phyloP scores from a whole-genome alignment of 2,113 vertebrate species.

The Podilymbus podiceps region DNA sequence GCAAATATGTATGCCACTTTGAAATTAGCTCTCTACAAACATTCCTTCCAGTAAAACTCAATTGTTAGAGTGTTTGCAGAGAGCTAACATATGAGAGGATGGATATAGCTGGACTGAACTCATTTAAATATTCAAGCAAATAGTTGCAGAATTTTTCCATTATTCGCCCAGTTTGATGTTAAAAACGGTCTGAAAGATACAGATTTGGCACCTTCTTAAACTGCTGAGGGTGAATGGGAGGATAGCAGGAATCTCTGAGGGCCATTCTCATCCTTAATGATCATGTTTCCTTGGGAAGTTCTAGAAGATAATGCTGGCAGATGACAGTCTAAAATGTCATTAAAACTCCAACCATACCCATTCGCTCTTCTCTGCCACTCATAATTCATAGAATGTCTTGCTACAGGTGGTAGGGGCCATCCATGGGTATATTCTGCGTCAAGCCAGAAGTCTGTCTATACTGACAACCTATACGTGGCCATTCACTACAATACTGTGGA shows the following conservation, averaged over 20 bases:
- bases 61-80: conserved; percentile 48
- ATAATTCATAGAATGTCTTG: background rate
- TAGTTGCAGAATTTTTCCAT: background rate
- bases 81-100: background rate
- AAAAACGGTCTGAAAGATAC: background rate
- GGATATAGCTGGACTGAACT: background rate
- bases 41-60: conserved; percentile 14
- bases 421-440: background rate
- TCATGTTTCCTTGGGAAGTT: background rate
- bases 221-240: background rate
- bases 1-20: conserved; percentile 41
- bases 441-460: background rate
- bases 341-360: background rate
- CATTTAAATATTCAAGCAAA: conserved; percentile 23
- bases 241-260: background rate
- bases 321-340: background rate
- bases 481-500: background rate
- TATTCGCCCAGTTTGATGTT: background rate
- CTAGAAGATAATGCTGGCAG: background rate
- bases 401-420: background rate
- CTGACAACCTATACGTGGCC: background rate
- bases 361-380: background rate
- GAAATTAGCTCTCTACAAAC: conserved; percentile 65
- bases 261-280: background rate
- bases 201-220: background rate